These are phyloP conservation scores for Nyctereutes procyonoides DNA, from an alignment of 2,113 vertebrate genomes.

Conservation along the genomic window DNA sequence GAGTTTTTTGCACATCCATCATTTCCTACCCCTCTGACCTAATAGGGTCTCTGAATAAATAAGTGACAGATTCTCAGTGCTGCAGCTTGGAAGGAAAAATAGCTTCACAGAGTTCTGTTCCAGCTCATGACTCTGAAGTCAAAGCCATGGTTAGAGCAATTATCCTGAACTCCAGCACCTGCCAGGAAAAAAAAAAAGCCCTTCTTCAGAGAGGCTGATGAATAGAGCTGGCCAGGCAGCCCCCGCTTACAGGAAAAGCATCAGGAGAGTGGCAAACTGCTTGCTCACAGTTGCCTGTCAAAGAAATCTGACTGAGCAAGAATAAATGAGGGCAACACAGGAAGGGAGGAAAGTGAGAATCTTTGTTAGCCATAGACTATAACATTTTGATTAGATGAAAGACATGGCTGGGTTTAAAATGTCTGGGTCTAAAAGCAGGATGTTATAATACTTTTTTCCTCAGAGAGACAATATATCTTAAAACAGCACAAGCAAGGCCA, in stretches of 20 bases:
- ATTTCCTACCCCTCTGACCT: background rate
- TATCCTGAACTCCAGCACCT: slow-evolving; percentile 32
- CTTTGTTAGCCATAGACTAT: background rate
- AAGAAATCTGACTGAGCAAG: slow-evolving; percentile 50
- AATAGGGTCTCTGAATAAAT: background rate
- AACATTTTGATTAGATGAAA: background rate
- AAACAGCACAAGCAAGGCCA: background rate
- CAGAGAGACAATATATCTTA: background rate
- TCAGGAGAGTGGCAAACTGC: background rate
- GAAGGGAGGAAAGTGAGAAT: background rate
- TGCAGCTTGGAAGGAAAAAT: slow-evolving; percentile 43
- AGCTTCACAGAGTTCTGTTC: slow-evolving; percentile 38
- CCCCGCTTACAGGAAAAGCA: slow-evolving; percentile 30
- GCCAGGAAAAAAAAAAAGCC: slow-evolving; percentile 59
- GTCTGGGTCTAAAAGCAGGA: background rate
- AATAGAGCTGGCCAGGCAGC: slow-evolving; percentile 49
- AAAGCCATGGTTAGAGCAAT: slow-evolving; percentile 40
- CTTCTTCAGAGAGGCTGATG: slow-evolving; percentile 26
- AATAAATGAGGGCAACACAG: background rate
- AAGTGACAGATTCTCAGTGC: slow-evolving; percentile 47
- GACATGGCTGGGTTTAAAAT: slow-evolving; percentile 16
- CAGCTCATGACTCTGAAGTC: slow-evolving; percentile 61
- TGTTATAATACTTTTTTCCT: background rate
- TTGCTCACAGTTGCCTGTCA: slow-evolving; percentile 43
- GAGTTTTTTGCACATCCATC: background rate